Evolutionary conservation across 2,113 vertebrate species (phyloP).

Genomic region (Caretta caretta): DNA sequence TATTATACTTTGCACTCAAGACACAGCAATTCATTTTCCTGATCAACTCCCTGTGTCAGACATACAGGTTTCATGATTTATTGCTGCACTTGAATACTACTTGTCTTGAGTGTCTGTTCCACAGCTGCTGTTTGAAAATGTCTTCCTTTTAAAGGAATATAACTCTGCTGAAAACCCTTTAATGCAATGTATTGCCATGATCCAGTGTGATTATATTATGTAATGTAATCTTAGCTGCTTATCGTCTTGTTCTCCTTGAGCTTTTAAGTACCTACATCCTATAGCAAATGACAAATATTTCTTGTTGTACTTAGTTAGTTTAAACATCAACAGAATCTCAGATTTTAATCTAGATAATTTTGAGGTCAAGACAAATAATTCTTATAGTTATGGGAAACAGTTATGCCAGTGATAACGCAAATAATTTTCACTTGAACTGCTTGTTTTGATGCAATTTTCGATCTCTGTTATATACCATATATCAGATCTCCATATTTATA

Average conservation of each 20-base stretch:
- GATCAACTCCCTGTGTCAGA: constrained; percentile 23
- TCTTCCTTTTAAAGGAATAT: constrained; percentile 32
- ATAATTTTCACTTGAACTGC: rapidly evolving
- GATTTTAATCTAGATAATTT: background rate
- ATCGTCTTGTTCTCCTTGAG: background rate
- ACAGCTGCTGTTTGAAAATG: constrained; percentile 15
- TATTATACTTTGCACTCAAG: constrained; percentile 35
- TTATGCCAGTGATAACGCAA: rapidly evolving
- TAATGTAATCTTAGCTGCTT: background rate
- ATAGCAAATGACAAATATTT: constrained; percentile 8
- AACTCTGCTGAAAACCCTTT: background rate
- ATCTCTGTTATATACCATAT: rapidly evolving
- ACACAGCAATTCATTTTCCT: constrained; percentile 44
- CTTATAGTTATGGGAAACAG: background rate
- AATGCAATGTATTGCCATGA: constrained; percentile 10
- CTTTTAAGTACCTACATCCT: background rate
- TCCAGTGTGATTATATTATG: background rate
- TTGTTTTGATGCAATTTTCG: background rate
- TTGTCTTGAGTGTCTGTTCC: constrained; percentile 23
- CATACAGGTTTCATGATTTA: constrained; percentile 46
- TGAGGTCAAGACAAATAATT: background rate
- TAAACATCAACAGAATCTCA: background rate
- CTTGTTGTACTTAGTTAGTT: background rate
- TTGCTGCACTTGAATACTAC: background rate
- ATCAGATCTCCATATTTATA: background rate